These are phyloP conservation scores for Hermodice carunculata DNA, from an alignment of 2,888 invertebrate genomes.

Conservation along the genomic window DNA sequence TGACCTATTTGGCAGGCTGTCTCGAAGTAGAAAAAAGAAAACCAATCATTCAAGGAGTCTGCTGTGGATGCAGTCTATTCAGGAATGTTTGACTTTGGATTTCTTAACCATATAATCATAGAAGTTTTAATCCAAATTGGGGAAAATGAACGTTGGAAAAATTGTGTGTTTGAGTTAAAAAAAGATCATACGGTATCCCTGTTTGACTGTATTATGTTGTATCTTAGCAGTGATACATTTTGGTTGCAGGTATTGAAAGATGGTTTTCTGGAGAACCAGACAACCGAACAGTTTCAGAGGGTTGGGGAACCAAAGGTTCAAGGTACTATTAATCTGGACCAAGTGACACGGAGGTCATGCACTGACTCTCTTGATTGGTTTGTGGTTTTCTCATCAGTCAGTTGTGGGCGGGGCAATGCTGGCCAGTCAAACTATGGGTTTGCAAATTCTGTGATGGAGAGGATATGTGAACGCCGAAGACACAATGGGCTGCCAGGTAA, in stretches of 20 bases:
- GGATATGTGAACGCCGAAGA: constrained; percentile 89
- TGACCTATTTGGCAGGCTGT: no score
- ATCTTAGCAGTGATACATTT: no score
- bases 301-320: constrained; percentile 88
- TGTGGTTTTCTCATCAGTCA: constrained; percentile 95
- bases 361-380: constrained; percentile 86
- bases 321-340: constrained; percentile 88
- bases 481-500: constrained; percentile 84
- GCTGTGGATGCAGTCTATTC: no score
- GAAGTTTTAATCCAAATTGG: no score
- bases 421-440: constrained; percentile 98
- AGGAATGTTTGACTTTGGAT: no score
- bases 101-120: no score
- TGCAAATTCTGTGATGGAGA: constrained; percentile 98
- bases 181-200: no score
- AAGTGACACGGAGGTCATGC: constrained; percentile 81
- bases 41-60: no score
- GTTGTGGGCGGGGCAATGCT: constrained; percentile 95
- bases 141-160: no score
- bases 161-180: no score
- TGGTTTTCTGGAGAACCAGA: constrained; percentile 88
- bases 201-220: no score
- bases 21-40: no score
- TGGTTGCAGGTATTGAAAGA: constrained; percentile 81
- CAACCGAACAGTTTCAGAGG: constrained; percentile 80